Percentiles rank a stretch among this genome's conserved stretches.
Evolutionary conservation across 1,140 invertebrate genomes (phyloP).

Genomic region (Procambarus clarkii): DNA sequence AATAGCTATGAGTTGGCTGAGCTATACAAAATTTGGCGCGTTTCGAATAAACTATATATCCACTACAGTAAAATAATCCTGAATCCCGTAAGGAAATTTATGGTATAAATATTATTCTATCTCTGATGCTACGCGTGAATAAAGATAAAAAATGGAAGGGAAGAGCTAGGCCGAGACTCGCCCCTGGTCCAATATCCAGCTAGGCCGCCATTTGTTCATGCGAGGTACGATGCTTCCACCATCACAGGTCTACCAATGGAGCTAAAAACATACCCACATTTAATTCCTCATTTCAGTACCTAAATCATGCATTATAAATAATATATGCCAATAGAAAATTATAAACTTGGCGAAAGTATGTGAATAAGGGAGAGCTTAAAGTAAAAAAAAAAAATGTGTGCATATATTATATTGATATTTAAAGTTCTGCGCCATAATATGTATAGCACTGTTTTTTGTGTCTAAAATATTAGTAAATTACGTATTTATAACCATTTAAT

Average conservation of each 20-base stretch:
- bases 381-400: background rate
- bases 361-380: too few species aligned
- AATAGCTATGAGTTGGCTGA: conserved; percentile 68
- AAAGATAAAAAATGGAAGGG: background rate
- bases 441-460: background rate
- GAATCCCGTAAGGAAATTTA: background rate
- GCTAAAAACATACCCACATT: background rate
- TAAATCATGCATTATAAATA: background rate
- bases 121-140: too few species aligned
- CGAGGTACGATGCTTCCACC: conserved; percentile 49
- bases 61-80: background rate
- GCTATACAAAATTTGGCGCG: conserved; percentile 66
- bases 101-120: background rate
- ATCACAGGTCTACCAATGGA: conserved; percentile 39
- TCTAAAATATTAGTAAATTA: background rate
- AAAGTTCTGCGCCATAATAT: background rate
- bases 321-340: background rate
- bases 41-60: conserved; percentile 35
- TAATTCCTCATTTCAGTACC: background rate
- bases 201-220: conserved; percentile 48
- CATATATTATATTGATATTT: conserved; percentile 9
- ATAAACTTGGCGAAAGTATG: background rate
- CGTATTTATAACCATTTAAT: background rate
- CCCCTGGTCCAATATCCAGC: background rate
- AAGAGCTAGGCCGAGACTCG: background rate